A percentile compares a stretch with the other conserved stretches of the same genome.
Evolutionary conservation across 1,140 invertebrate genomes (phyloP).

Genomic region (Hylyphantes graminicola): DNA sequence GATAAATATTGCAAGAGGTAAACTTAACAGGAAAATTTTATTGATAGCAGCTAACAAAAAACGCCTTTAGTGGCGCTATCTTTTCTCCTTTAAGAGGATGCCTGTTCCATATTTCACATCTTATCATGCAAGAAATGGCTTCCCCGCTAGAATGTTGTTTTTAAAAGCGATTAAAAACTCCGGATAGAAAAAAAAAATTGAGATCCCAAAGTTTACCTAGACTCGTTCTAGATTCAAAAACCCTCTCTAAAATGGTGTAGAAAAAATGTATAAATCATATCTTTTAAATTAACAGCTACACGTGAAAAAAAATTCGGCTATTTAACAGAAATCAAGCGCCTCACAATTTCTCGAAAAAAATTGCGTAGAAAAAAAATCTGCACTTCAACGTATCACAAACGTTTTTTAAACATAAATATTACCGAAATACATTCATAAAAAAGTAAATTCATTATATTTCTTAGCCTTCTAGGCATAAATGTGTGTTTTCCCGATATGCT

Average conservation of each 20-base stretch:
- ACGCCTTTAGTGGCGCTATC: not conserved
- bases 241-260: slow-evolving; percentile 15
- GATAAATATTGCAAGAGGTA: slow-evolving; percentile 40
- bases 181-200: slow-evolving; percentile 16
- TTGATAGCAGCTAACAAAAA: slow-evolving; percentile 21
- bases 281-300: slow-evolving; percentile 48
- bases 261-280: not conserved
- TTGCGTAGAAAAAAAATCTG: not conserved
- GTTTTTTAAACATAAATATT: slow-evolving; percentile 51
- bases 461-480: slow-evolving; percentile 45
- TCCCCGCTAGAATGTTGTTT: slow-evolving; percentile 39
- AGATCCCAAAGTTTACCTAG: slow-evolving; percentile 46
- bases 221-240: slow-evolving; percentile 36
- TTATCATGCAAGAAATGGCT: slow-evolving; percentile 51
- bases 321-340: slow-evolving; percentile 49
- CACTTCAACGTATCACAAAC: slow-evolving; percentile 16
- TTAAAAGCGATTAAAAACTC: slow-evolving; percentile 53
- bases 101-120: slow-evolving; percentile 41
- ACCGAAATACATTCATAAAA: slow-evolving; percentile 20
- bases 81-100: not conserved
- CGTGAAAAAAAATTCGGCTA: slow-evolving; percentile 21
- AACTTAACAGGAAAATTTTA: slow-evolving; percentile 42
- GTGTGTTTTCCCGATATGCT: slow-evolving; percentile 55
- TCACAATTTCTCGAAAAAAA: slow-evolving; percentile 16
- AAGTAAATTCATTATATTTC: slow-evolving; percentile 44